Conservation (phyloP, 2,113 vertebrate species). For the Canis aureus region DNA sequence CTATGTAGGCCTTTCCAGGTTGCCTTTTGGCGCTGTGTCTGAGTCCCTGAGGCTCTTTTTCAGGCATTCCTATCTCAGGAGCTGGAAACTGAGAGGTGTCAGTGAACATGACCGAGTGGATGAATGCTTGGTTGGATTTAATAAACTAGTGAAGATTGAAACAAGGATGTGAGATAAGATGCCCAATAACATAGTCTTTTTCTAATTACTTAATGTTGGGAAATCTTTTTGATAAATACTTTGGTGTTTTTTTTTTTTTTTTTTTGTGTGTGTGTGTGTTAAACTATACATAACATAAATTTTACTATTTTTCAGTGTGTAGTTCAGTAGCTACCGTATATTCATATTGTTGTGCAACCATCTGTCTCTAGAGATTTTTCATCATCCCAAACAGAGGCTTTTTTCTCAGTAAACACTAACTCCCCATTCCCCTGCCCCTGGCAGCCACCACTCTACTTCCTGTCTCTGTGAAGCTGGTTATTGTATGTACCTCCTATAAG, state of each 20-base stretch:
- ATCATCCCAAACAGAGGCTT: background rate
- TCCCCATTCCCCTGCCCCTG: rapidly evolving
- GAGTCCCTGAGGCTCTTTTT: background rate
- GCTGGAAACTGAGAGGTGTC: too few species aligned
- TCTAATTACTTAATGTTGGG: background rate
- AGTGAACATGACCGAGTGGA: background rate
- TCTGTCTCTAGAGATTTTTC: background rate
- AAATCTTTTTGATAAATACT: background rate
- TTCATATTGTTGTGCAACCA: too few species aligned
- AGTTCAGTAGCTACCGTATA: background rate
- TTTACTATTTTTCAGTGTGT: background rate
- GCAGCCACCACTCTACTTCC: background rate
- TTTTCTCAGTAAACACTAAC: background rate
- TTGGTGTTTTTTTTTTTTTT: background rate
- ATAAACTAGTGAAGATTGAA: background rate
- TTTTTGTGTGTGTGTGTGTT: background rate
- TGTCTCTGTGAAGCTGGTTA: background rate
- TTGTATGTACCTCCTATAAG: background rate
- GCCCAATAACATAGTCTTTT: background rate
- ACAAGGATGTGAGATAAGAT: background rate
- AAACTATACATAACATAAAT: background rate
- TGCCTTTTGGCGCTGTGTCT: rapidly evolving
- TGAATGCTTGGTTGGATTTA: background rate
- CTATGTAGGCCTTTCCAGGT: rapidly evolving
- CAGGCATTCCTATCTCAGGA: background rate